These are phyloP conservation scores for Ochotona curzoniae DNA, from an alignment of 2,113 vertebrate species.

Conservation along the genomic window DNA sequence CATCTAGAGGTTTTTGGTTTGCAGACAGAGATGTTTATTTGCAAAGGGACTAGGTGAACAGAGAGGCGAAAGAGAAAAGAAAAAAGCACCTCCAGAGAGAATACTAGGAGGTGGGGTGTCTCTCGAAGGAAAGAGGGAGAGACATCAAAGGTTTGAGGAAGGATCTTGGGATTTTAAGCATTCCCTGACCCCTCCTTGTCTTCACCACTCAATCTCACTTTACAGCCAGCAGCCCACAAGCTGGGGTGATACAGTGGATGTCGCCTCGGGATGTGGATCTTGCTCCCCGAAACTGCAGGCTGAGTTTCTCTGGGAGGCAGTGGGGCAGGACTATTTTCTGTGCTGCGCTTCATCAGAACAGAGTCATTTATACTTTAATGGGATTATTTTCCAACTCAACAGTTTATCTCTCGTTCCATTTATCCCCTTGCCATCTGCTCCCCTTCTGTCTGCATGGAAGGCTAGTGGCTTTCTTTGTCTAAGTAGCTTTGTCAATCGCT, in stretches of 20 bases:
- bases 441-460: constrained; percentile 70
- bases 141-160: too few species aligned
- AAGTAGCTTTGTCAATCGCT: constrained; percentile 78
- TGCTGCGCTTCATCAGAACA: neutral
- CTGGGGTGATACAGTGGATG: neutral
- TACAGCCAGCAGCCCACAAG: neutral
- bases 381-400: constrained; percentile 74
- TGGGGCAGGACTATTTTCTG: neutral
- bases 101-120: too few species aligned
- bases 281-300: neutral
- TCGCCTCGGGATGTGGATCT: neutral
- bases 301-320: neutral
- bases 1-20: neutral
- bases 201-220: neutral
- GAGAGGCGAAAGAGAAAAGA: too few species aligned
- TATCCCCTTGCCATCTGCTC: constrained; percentile 77
- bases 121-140: too few species aligned
- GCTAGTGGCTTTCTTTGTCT: constrained; percentile 78
- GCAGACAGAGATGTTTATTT: too few species aligned
- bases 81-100: too few species aligned
- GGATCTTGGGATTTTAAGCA: too few species aligned
- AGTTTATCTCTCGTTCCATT: constrained; percentile 68
- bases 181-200: too few species aligned
- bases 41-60: too few species aligned
- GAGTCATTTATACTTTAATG: constrained; percentile 70